Percentiles rank a stretch among this genome's conserved stretches.
Conservation (phyloP, 1,140 invertebrate genomes). For the Plutomurus gul region DNA sequence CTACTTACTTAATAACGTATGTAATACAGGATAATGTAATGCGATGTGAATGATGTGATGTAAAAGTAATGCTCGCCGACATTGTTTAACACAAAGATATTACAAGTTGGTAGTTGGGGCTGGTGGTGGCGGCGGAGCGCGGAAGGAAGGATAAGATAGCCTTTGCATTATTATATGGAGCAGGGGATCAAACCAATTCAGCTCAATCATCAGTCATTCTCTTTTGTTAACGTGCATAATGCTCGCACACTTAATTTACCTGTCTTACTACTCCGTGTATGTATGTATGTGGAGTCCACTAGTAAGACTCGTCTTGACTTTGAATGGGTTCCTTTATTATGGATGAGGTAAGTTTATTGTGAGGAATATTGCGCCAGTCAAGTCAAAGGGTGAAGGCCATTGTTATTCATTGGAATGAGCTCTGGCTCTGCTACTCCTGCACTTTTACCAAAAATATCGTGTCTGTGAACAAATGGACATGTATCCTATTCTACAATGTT, state of each 20-base stretch:
- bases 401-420: background rate
- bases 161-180: background rate
- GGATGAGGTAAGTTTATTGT: background rate
- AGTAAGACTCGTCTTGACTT: background rate
- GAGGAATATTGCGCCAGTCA: background rate
- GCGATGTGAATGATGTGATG: background rate
- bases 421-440: background rate
- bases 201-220: background rate
- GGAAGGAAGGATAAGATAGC: too few relatives aligned
- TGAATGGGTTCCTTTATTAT: too few relatives aligned
- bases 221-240: slow-evolving; percentile 14
- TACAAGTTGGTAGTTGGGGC: too few relatives aligned
- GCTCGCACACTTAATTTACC: slow-evolving; percentile 26
- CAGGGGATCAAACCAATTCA: background rate
- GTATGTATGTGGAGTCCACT: background rate
- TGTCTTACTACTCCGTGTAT: background rate
- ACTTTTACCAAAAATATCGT: too few relatives aligned
- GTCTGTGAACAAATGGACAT: background rate
- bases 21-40: background rate
- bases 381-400: background rate
- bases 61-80: too few relatives aligned
- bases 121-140: too few relatives aligned
- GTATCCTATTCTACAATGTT: background rate
- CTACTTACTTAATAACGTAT: too few relatives aligned
- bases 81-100: too few relatives aligned